phyloP scores from a whole-genome alignment of 2,113 vertebrate species.

The Dipodomys merriami region DNA sequence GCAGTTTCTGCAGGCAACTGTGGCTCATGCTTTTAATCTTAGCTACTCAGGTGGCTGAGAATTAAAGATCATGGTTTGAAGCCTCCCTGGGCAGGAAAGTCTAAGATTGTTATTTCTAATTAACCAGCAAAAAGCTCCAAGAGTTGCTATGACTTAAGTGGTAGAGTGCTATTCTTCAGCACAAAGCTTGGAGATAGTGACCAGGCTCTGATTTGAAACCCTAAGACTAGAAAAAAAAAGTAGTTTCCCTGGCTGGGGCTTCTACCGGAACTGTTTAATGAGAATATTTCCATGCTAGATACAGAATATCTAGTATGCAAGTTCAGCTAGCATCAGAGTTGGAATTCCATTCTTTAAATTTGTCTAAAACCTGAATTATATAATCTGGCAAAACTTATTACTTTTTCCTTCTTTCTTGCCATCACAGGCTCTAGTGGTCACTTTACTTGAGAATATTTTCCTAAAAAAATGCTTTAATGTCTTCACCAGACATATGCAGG shows the following conservation, averaged over 20 bases:
- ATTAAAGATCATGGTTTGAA: no score
- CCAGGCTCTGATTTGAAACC: no score
- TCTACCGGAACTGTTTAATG: neutral
- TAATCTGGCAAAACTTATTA: neutral
- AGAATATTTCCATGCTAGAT: neutral
- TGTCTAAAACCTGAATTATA: neutral
- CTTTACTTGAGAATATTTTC: conserved; percentile 54
- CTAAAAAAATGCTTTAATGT: conserved; percentile 37
- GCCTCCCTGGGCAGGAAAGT: no score
- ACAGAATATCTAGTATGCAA: neutral
- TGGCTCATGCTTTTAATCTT: no score
- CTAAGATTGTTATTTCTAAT: no score
- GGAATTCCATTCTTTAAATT: neutral
- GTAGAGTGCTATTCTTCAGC: no score
- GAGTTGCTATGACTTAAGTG: no score
- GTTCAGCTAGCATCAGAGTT: neutral
- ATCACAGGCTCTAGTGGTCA: neutral
- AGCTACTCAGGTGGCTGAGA: no score
- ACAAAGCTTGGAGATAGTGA: no score
- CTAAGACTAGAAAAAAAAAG: no score
- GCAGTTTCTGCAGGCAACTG: no score
- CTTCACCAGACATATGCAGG: neutral
- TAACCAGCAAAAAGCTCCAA: no score
- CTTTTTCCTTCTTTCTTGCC: conserved; percentile 32
- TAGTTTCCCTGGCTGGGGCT: neutral